Evolutionary conservation across 1,140 invertebrate species (phyloP).

Genomic region (Sipha flava): DNA sequence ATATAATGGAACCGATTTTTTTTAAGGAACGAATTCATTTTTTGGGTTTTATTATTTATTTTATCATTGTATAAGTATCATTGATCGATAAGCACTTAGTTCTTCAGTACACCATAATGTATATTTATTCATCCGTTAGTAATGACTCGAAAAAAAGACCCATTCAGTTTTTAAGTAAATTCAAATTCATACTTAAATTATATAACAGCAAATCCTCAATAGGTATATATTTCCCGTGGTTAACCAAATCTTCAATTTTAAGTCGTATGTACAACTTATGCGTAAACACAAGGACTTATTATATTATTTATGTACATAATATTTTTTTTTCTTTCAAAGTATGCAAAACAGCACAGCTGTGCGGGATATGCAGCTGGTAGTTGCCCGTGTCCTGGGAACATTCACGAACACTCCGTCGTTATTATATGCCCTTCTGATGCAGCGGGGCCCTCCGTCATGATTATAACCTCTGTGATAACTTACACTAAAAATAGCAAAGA

Average conservation of each 20-base stretch:
- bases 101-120: background rate
- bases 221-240: background rate
- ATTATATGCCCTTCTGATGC: background rate
- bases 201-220: background rate
- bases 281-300: background rate
- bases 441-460: background rate
- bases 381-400: slow-evolving; percentile 5
- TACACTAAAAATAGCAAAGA: background rate
- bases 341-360: slow-evolving; percentile 30
- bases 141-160: background rate
- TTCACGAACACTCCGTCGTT: background rate
- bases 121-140: background rate
- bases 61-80: background rate
- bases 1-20: background rate
- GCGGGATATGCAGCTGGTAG: slow-evolving; percentile 17
- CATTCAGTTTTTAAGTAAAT: too few species aligned
- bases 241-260: too few species aligned
- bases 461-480: too few species aligned
- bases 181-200: too few species aligned
- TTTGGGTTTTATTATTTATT: too few species aligned
- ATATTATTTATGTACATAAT: background rate
- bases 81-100: background rate
- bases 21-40: too few species aligned
- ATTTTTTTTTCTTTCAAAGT: background rate
- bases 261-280: background rate